Percentiles rank a stretch among this genome's conserved stretches.
Evolutionary conservation across 92 coral and sea anemone genomes (phyloP).

Genomic region (Epizoanthus fatuus): DNA sequence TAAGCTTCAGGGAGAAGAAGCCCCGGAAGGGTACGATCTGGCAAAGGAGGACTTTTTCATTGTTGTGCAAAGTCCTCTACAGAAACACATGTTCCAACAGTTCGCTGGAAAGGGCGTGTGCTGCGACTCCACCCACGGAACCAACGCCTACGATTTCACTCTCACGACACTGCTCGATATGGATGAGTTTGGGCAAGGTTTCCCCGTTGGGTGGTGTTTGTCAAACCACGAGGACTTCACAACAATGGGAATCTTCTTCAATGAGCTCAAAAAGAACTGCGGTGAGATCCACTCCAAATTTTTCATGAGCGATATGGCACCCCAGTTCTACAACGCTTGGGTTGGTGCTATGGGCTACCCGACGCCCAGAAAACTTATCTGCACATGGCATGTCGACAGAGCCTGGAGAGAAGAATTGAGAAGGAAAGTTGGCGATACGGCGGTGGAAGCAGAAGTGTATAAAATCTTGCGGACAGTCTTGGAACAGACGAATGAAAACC

Average conservation of each 20-base stretch:
- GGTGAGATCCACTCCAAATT: slow-evolving; percentile 39
- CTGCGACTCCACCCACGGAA: slow-evolving; percentile 71
- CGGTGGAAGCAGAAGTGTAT: slow-evolving; percentile 47
- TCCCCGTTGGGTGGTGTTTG: slow-evolving; percentile 83
- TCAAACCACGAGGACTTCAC: slow-evolving; percentile 79
- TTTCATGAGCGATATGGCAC: slow-evolving; percentile 82
- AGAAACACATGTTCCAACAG: slow-evolving; percentile 39
- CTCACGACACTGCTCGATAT: slow-evolving; percentile 63
- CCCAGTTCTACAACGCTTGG: slow-evolving; percentile 81
- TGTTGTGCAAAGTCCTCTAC: slow-evolving; percentile 49
- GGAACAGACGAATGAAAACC: slow-evolving; percentile 44
- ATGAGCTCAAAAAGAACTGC: slow-evolving; percentile 52
- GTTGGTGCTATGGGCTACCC: slow-evolving; percentile 59
- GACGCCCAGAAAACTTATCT: slow-evolving; percentile 57
- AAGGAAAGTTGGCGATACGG: slow-evolving; percentile 45
- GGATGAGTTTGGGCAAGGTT: slow-evolving; percentile 81
- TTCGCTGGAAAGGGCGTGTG: slow-evolving; percentile 53
- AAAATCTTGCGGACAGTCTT: slow-evolving; percentile 64
- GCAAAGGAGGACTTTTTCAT: slow-evolving; percentile 48
- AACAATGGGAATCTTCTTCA: slow-evolving; percentile 59
- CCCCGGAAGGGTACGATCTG: slow-evolving; percentile 39
- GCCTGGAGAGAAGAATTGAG: slow-evolving; percentile 55
- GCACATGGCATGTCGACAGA: slow-evolving; percentile 67
- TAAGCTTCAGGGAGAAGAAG: slow-evolving; percentile 21
- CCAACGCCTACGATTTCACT: slow-evolving; percentile 71